Evolutionary conservation across 2,797 vertebrate species (phyloP).

Genomic region (Scleropages formosus): DNA sequence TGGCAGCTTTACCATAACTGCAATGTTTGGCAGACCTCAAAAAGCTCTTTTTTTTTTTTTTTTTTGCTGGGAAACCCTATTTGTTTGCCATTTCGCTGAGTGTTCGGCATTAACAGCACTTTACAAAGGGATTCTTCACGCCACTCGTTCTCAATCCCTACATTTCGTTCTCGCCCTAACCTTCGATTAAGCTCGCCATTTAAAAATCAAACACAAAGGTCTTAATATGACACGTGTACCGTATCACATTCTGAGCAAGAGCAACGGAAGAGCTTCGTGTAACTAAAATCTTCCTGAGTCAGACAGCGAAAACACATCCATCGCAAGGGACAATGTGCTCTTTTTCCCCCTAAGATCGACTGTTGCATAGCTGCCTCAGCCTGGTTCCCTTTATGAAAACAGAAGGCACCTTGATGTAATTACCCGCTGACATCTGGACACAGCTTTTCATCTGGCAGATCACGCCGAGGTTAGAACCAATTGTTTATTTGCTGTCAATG

Average conservation of each 20-base stretch:
- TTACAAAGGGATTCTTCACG: not conserved
- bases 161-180: not conserved
- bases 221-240: not conserved
- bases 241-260: not conserved
- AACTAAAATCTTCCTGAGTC: not conserved
- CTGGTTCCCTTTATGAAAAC: slow-evolving; percentile 35
- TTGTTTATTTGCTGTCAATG: slow-evolving; percentile 20
- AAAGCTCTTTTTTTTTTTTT: no score
- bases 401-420: slow-evolving; percentile 46
- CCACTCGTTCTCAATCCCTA: not conserved
- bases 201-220: not conserved
- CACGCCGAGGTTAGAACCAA: slow-evolving; percentile 15
- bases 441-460: slow-evolving; percentile 15
- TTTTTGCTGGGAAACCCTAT: no score
- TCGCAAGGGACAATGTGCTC: slow-evolving; percentile 8
- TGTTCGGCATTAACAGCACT: not conserved
- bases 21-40: no score
- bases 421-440: slow-evolving; percentile 45
- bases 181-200: not conserved
- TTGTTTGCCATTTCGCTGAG: not conserved
- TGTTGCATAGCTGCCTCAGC: slow-evolving; percentile 13
- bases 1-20: no score
- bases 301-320: not conserved
- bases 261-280: slow-evolving; percentile 2
- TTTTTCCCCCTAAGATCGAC: not conserved